A percentile compares a stretch with the other conserved stretches of the same genome.
phyloP scores from a whole-genome alignment of 2,797 vertebrate species.

The Sebastes nivosus region DNA sequence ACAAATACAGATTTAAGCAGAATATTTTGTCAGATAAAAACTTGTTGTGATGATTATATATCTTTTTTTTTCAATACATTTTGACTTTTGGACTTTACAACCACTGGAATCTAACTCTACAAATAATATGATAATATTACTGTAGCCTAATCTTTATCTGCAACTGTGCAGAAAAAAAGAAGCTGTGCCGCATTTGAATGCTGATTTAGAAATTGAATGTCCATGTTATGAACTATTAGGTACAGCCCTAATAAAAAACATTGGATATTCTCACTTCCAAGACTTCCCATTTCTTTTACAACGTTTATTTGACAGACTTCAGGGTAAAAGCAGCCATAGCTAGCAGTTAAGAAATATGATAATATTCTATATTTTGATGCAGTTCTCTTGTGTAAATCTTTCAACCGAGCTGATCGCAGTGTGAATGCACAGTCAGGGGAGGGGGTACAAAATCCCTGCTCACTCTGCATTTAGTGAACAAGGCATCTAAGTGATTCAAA shows the following conservation, averaged over 20 bases:
- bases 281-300: background rate
- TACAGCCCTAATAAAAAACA: background rate
- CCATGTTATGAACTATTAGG: background rate
- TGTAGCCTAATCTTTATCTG: background rate
- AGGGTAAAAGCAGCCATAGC: background rate
- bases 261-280: background rate
- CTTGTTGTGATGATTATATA: too few relatives aligned
- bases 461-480: background rate
- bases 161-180: background rate
- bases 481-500: too few relatives aligned
- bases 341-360: background rate
- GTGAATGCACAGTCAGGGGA: conserved; percentile 14
- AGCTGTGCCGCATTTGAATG: background rate
- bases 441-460: background rate
- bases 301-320: background rate
- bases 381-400: background rate
- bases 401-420: background rate
- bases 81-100: background rate
- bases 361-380: too few relatives aligned
- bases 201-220: background rate
- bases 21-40: too few relatives aligned
- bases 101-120: background rate
- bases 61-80: background rate
- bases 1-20: too few relatives aligned
- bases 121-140: background rate